Conservation (phyloP, 1,140 invertebrate species). For the Hirudo medicinalis region DNA sequence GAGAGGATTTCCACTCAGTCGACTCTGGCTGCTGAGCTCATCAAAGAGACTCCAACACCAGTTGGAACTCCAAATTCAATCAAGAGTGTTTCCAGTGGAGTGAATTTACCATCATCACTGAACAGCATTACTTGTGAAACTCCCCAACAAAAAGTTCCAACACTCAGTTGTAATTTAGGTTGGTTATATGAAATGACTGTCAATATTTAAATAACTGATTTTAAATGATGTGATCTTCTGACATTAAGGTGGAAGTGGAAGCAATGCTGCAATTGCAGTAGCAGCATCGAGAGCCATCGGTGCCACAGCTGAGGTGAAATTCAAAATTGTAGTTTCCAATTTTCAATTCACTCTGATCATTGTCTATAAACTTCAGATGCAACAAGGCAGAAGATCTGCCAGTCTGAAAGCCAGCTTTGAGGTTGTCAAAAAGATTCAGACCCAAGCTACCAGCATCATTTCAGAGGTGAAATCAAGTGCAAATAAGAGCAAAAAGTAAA, state of each 20-base stretch:
- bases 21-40: background rate
- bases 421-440: constrained; percentile 39
- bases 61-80: background rate
- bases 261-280: constrained; percentile 71
- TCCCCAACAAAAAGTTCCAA: constrained; percentile 28
- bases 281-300: constrained; percentile 90
- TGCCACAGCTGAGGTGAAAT: constrained; percentile 70
- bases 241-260: constrained; percentile 56
- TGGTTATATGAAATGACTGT: background rate
- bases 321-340: constrained; percentile 5
- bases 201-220: background rate
- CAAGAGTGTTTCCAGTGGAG: background rate
- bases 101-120: background rate
- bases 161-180: constrained; percentile 49
- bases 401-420: constrained; percentile 73
- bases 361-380: constrained; percentile 52
- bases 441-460: background rate
- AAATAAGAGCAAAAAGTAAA: background rate
- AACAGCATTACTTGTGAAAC: background rate
- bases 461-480: background rate
- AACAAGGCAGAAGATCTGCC: constrained; percentile 78
- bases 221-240: background rate
- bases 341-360: background rate
- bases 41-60: background rate
- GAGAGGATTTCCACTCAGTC: background rate